Evolutionary conservation across 2,797 vertebrate species (phyloP).

Genomic region (Helicolenus hilgendorfi): DNA sequence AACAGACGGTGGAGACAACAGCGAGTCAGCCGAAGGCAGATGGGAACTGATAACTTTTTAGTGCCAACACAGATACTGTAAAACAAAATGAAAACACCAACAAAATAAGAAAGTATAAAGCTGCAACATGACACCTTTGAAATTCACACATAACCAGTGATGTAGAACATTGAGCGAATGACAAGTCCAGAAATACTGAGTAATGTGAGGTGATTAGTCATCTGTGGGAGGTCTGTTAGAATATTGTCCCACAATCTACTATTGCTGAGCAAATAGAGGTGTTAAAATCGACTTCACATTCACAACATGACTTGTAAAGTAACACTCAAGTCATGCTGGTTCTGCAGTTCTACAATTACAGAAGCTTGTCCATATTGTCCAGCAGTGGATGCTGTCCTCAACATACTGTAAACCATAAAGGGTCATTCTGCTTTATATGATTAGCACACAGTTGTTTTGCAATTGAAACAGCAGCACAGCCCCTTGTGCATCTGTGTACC

Average conservation of each 20-base stretch:
- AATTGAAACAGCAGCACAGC: background rate
- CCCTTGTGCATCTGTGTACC: background rate
- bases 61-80: background rate
- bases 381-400: background rate
- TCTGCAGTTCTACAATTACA: background rate
- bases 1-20: constrained; percentile 3
- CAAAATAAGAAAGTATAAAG: background rate
- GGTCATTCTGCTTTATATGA: background rate
- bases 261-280: constrained; percentile 26
- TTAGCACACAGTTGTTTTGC: background rate
- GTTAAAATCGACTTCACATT: constrained; percentile 11
- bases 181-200: constrained; percentile 13
- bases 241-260: background rate
- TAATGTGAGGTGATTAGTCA: constrained; percentile 46
- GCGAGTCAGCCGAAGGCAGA: background rate
- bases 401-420: background rate
- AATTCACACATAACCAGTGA: constrained; percentile 13
- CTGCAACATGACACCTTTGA: constrained; percentile 16
- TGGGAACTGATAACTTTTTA: background rate
- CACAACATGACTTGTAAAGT: background rate
- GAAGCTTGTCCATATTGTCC: background rate
- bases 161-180: background rate
- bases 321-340: background rate
- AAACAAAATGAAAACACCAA: constrained; percentile 13
- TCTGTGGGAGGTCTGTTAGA: constrained; percentile 17